Base-by-base conservation (phyloP, 2,888 invertebrate genomes). In the Zygaena filipendulae region DNA sequence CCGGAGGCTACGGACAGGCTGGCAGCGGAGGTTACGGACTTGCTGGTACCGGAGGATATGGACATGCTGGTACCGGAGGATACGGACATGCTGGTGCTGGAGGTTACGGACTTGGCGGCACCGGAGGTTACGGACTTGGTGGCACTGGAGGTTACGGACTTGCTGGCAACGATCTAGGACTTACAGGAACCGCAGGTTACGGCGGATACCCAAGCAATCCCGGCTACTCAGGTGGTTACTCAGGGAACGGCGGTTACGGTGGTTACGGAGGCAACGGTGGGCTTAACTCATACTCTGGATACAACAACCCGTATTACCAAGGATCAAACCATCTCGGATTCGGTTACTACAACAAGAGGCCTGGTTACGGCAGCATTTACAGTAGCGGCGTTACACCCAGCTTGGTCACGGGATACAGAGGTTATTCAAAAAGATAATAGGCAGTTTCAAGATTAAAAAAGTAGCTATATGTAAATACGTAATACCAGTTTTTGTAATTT, bases 241-340 rank as follows among this genome's bases (percentile, higher is more conserved):
- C 22, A 11, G 71, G 64, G 2, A 53, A 64, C 27, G 69, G 67
- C 3, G 82, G 84, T 3, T 84, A 84, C 42, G 84, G 84, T 1
- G 84, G 85, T 2, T 82, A 82, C 38, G 77, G 82, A 30, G 85
- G 85, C 43, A 84, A 83, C 53, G 84, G 84, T 18, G 84, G 84
- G 11, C 51, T 84, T 1, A 66, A 53, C 26, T 83, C 84, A 16
- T 85, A 85, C 47, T 74, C 68, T 23, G 85, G 85, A 4, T 84
- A 85, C 52, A 82, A 75, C 51, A 82, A 72, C 49, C 81, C 83
- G 1, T 56, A 57, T 37, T 84, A 84, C 43, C 62, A 62, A 49
- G 82, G 82, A 4, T 69, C 66, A 14, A 68, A 82, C 27, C 82
- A 85, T 57, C 64, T 82, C 13, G 85, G 85, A n/a, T 83, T 79